Conservation (phyloP, 1,140 invertebrate genomes). For the Pogonus chalceus region DNA sequence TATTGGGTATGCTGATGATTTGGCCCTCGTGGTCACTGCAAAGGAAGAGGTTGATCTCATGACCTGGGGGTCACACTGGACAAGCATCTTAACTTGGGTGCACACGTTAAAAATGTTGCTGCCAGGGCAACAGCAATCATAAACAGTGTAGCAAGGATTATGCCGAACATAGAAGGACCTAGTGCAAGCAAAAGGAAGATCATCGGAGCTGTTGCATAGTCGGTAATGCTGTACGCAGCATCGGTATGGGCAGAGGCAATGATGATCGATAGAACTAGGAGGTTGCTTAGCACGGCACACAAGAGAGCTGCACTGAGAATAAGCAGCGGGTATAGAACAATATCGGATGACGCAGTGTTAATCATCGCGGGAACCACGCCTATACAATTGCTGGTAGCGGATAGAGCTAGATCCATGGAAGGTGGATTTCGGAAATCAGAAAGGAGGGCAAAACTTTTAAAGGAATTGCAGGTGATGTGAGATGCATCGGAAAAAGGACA, state of each 20-base stretch:
- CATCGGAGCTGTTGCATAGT: conserved; percentile 16
- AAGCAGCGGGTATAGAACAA: conserved; percentile 19
- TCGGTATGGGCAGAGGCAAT: conserved; percentile 19
- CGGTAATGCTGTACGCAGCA: conserved; percentile 21
- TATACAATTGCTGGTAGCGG: too few species aligned
- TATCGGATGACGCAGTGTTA: conserved; percentile 19
- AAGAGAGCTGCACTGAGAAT: conserved; percentile 15
- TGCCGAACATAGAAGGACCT: too few species aligned
- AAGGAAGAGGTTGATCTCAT: conserved; percentile 13
- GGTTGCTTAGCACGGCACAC: conserved; percentile 16
- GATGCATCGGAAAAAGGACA: conserved; percentile 9
- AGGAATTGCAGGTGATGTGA: conserved; percentile 17
- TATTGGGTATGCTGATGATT: conserved; percentile 27
- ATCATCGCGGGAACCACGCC: conserved; percentile 17
- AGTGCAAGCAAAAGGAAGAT: too few species aligned
- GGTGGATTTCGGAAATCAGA: conserved; percentile 8
- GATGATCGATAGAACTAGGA: conserved; percentile 12
- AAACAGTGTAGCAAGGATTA: too few species aligned
- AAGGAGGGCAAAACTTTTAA: conserved; percentile 3
- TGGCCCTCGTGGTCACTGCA: conserved; percentile 17
- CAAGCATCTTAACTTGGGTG: too few species aligned
- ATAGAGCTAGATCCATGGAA: conserved; percentile 9
- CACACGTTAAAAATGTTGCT: too few species aligned
- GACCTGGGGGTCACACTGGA: too few species aligned
- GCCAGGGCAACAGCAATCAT: too few species aligned